Conservation (phyloP, 1,140 invertebrate species). For the Lordiphosa mommai region DNA sequence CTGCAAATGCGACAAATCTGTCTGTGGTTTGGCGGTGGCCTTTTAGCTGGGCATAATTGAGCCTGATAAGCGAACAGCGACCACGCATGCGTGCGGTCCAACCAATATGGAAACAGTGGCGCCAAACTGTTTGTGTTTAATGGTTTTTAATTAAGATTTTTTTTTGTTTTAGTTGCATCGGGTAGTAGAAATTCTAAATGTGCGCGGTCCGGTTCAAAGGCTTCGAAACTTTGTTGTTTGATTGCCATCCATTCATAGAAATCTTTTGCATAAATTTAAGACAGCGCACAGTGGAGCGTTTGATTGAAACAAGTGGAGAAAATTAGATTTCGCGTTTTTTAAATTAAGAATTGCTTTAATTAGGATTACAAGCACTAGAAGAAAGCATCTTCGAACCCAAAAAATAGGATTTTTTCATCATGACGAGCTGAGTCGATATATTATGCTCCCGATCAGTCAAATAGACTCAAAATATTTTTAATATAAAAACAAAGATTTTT, state of each 20-base stretch:
- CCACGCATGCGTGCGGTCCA: constrained; percentile 56
- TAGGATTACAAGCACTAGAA: too few relatives aligned
- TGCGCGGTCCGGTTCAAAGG: constrained; percentile 15
- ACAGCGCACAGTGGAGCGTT: background rate
- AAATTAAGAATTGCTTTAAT: too few relatives aligned
- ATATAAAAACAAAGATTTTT: too few relatives aligned
- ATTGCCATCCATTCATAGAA: constrained; percentile 64
- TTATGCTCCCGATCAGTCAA: too few relatives aligned
- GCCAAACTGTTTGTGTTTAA: constrained; percentile 58
- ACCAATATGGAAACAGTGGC: constrained; percentile 40
- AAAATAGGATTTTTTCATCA: too few relatives aligned
- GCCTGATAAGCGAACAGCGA: constrained; percentile 45
- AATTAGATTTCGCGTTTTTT: too few relatives aligned
- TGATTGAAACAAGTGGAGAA: too few relatives aligned
- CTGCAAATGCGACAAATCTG: constrained; percentile 76
- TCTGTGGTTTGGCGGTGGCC: constrained; percentile 55
- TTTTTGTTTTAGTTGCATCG: constrained; percentile 39
- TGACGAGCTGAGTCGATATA: too few relatives aligned
- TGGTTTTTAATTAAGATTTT: constrained; percentile 65
- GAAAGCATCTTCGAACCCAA: too few relatives aligned
- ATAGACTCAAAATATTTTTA: too few relatives aligned
- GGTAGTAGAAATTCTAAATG: background rate
- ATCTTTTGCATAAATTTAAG: constrained; percentile 47
- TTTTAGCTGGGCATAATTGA: constrained; percentile 68
- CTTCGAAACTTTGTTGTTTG: background rate